These are phyloP conservation scores for Scaptomyza reducta DNA, from an alignment of 2,888 invertebrate genomes.

Conservation along the genomic window DNA sequence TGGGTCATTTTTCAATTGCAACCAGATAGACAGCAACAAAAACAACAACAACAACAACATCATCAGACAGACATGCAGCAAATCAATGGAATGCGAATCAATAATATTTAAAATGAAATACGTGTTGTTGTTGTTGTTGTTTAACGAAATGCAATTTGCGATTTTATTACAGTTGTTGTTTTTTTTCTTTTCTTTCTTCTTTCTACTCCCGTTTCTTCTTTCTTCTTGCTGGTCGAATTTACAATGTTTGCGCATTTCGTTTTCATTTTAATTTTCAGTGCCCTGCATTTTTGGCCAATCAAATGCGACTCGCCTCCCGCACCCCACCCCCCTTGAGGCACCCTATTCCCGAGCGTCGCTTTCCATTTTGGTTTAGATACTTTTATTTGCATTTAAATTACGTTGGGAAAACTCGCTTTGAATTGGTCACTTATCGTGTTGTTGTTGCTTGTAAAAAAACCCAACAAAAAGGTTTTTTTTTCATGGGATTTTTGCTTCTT, in stretches of 20 bases:
- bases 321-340: constrained; percentile 12
- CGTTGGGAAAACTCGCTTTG: constrained; percentile 53
- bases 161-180: constrained; percentile 58
- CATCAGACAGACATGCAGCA: constrained; percentile 9
- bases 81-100: constrained; percentile 75
- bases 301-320: constrained; percentile 70
- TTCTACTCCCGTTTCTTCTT: not conserved
- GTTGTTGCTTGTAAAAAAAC: constrained; percentile 35
- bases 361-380: constrained; percentile 57
- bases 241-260: constrained; percentile 49
- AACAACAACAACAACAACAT: not conserved
- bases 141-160: constrained; percentile 62
- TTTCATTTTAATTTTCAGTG: constrained; percentile 44
- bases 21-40: constrained; percentile 14
- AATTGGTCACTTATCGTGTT: constrained; percentile 42
- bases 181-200: constrained; percentile 4
- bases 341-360: constrained; percentile 23
- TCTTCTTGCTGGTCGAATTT: not conserved
- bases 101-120: constrained; percentile 62
- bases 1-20: constrained; percentile 36
- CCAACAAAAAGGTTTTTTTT: too few species aligned
- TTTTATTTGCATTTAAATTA: constrained; percentile 78
- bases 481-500: constrained; percentile 26
- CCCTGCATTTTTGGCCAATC: constrained; percentile 62
- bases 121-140: constrained; percentile 21